A percentile compares a stretch with the other conserved stretches of the same genome.
Conservation (phyloP, 2,888 invertebrate species). For the Drosophila setosimentum region DNA sequence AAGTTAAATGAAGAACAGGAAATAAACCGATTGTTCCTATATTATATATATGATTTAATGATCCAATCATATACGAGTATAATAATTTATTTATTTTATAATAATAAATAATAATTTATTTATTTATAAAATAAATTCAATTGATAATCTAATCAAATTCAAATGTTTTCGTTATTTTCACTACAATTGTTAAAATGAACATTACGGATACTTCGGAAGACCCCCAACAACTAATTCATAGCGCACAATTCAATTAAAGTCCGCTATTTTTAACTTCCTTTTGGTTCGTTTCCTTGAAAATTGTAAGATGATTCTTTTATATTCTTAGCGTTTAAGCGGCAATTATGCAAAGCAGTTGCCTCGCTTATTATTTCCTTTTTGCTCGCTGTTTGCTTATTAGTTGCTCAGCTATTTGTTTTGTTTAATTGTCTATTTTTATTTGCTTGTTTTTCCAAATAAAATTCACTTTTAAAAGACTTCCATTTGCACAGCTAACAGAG, state of each 20-base stretch:
- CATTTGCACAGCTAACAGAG: constrained; percentile 5
- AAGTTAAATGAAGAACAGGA: not conserved
- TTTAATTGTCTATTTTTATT: constrained; percentile 5
- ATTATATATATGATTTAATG: not conserved
- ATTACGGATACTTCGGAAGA: too few species aligned
- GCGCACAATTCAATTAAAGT: not conserved
- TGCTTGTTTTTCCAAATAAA: constrained; percentile 18
- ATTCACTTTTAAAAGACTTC: constrained; percentile 2
- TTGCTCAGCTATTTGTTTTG: constrained; percentile 19
- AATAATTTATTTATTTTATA: not conserved
- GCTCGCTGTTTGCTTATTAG: constrained; percentile 3
- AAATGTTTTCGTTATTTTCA: too few species aligned
- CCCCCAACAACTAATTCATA: not conserved
- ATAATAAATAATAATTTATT: too few species aligned
- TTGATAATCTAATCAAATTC: too few species aligned
- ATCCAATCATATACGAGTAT: too few species aligned
- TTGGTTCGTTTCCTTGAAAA: constrained; percentile 6
- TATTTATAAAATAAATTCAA: not conserved
- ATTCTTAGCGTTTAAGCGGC: constrained; percentile 35
- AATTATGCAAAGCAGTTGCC: constrained; percentile 62
- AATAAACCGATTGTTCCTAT: not conserved
- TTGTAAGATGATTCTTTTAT: constrained; percentile 11
- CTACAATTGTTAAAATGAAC: not conserved
- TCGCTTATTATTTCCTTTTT: constrained; percentile 20
- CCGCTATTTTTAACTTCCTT: not conserved